A percentile compares a stretch with the other conserved stretches of the same genome.
Conservation (phyloP, 1,140 invertebrate genomes). For the Drosophila mayri region DNA sequence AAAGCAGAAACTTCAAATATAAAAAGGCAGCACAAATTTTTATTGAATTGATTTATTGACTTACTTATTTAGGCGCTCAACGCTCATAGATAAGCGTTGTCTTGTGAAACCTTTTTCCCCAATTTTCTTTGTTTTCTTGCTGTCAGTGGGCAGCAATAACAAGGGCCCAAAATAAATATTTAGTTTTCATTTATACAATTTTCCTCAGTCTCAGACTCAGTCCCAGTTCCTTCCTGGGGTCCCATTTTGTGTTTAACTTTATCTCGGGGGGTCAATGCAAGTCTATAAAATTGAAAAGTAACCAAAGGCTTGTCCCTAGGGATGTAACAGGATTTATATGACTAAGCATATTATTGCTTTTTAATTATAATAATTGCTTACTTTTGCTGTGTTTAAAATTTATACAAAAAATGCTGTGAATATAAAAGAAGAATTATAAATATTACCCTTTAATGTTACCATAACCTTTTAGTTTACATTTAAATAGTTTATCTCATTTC, state of each 20-base stretch:
- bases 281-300: constrained; percentile 65
- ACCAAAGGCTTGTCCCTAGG: constrained; percentile 1
- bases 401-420: not conserved
- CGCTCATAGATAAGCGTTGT: constrained; percentile 66
- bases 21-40: constrained; percentile 74
- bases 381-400: not conserved
- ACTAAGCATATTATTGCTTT: not conserved
- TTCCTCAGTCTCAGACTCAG: constrained; percentile 21
- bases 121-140: constrained; percentile 44
- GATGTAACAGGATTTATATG: not conserved
- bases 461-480: not conserved
- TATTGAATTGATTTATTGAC: constrained; percentile 84
- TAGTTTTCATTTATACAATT: constrained; percentile 83
- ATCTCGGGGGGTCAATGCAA: constrained; percentile 43
- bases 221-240: constrained; percentile 15
- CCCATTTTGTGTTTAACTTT: constrained; percentile 63
- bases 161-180: constrained; percentile 76
- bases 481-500: not conserved
- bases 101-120: constrained; percentile 57
- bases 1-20: constrained; percentile 55
- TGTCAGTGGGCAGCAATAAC: constrained; percentile 66
- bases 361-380: not conserved
- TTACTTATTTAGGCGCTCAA: constrained; percentile 78
- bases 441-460: too few relatives aligned
- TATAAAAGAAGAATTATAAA: too few relatives aligned